Evolutionary conservation across 1,140 invertebrate genomes (phyloP).

Genomic region (Archivesica marissinica): DNA sequence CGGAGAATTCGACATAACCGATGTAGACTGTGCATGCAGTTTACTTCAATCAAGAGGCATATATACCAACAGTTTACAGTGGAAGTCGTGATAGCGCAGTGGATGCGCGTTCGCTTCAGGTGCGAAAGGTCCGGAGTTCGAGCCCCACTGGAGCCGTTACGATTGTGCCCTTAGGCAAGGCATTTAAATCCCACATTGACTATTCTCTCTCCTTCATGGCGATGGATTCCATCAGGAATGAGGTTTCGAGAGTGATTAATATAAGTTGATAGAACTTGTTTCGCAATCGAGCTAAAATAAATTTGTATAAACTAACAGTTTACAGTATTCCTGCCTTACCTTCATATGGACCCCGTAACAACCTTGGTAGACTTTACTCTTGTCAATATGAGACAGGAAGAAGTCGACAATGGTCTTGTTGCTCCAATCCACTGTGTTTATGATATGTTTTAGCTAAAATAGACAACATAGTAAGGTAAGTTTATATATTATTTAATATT

Average conservation of each 20-base stretch:
- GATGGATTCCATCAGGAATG: too few relatives aligned
- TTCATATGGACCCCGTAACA: slow-evolving; percentile 7
- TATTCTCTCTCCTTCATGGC: too few relatives aligned
- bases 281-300: not conserved
- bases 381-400: not conserved
- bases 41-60: too few relatives aligned
- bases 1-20: too few relatives aligned
- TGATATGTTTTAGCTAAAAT: slow-evolving; percentile 7
- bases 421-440: slow-evolving; percentile 19
- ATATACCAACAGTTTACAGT: too few relatives aligned
- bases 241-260: too few relatives aligned
- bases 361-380: not conserved
- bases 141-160: not conserved
- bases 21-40: too few relatives aligned
- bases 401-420: slow-evolving; percentile 35
- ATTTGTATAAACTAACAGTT: not conserved
- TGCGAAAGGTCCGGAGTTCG: too few relatives aligned
- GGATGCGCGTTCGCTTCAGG: too few relatives aligned
- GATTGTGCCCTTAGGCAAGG: not conserved
- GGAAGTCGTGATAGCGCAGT: too few relatives aligned
- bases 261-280: not conserved
- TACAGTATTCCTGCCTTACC: not conserved
- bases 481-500: too few relatives aligned
- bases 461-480: too few relatives aligned
- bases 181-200: not conserved